Base-by-base conservation (phyloP, 1,140 invertebrate genomes). In the Trissolcus basalis region DNA sequence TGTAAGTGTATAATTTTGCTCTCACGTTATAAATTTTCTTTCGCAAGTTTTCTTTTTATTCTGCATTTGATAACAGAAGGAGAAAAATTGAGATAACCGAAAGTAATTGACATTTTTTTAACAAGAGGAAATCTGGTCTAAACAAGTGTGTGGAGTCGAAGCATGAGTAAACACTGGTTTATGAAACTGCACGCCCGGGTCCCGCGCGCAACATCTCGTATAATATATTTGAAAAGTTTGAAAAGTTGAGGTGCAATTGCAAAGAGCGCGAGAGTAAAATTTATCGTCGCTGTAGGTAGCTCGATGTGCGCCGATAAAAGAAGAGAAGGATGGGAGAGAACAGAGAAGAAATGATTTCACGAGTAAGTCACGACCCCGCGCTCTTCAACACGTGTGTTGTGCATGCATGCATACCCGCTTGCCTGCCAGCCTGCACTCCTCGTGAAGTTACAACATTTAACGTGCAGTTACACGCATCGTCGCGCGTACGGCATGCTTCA, bases 201-300 rank as follows among this genome's bases (percentile, higher is more conserved):
- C 58, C 36, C 36, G 9, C n/a, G n/a, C n/a, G 53, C 50, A 51
- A 58, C 54, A 71, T 72, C 39, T 64, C 56, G 19, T 27, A 27
- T 59, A 60, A 56, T 74, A 61, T 53, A 53, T 75, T 68, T 68
- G 58, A 56, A 71, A 73, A 73, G 56, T 70, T 79, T 75, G 71
- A 75, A 67, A 75, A 75, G 59, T 71, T 8, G 67, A 67, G 53
- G 48, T 58, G 58, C 65, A 59, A 79, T 71, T 68, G 72, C 67
- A 69, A 27, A 48, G 63, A 49, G 70, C 71, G 71, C 48, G 54
- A 68, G 67, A 74, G 73, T 60, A 73, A 59, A 77, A 80, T 79
- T 79, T 77, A 82, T 80, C 81, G 77, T 80, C 73, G 81, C 77
- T 80, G 81, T 82, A 82, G 79, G 79, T 80, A 79, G 72, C 64